Base-by-base conservation (phyloP, 2,888 invertebrate genomes). In the Cheilosia vulpina region DNA sequence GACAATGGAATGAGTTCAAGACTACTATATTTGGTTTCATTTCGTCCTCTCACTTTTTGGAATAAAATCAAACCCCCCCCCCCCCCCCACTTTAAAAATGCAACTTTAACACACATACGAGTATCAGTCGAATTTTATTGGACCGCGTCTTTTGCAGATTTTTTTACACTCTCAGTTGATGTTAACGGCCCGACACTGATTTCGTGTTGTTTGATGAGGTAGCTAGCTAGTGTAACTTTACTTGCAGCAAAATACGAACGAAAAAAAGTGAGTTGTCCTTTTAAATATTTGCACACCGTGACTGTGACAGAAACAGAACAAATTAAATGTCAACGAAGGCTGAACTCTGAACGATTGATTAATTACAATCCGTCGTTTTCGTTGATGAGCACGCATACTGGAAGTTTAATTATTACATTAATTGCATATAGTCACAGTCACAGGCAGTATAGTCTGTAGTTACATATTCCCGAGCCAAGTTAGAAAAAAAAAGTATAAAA, bases 341-440 rank as follows among this genome's bases (percentile, higher is more conserved):
- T 72, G 71, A 38, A 38, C 38, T 38, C 38, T 38, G 38, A 78
- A 77, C 71, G 77, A 82, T 82, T 82, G 82, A 82, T 82, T 82
- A 53, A 50, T 50, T 77, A 71, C 65, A 77, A 82, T 82, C 82
- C 71, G 65, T 68, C 76, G 75, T 65, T 77, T 77, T 69, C 78
- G 71, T 82, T 78, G 77, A 78, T 77, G 71, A 60, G 77, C 69
- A 60, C 53, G 65, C 57, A 72, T 65, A 72, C 60, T 66, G 65
- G 57, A 81, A 63, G 76, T 81, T 81, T 76, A 81, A 81, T 81
- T 82, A 82, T 78, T 82, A 60, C 71, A 77, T 72, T 82, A 82
- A 71, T 77, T 82, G 76, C 69, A 79, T 45, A 52, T 31, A 31
- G 31, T 21, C 27, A 9, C 6, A 31, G 75, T 47, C 55, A 9